Evolutionary conservation across 2,888 invertebrate genomes (phyloP), one percentile per base, ranked within the genome.

Genomic region (Eupithecia tripunctaria): DNA sequence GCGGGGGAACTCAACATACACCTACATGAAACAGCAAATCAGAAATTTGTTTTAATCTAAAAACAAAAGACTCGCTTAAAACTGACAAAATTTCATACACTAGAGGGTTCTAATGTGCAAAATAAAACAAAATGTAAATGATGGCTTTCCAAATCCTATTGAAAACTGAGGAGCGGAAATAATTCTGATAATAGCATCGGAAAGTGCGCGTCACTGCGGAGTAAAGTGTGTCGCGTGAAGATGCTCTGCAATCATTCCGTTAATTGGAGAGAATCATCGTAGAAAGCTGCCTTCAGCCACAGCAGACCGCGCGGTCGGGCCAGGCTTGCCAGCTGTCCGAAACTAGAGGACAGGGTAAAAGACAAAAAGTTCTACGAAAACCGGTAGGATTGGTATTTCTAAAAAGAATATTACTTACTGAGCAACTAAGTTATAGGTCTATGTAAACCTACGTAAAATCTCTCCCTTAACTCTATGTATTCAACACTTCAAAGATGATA

Each of bases 261-360:
- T 93, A 92, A 94, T 94, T 93, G 94, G 94, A 94, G 92, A 92
- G 93, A 92, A 94, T 91, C 91, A 93, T 93, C 86, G 90, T 92
- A 93, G 94, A 94, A 94, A 94, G 94, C 77, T 10, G 63, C 51
- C 68, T 62, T 43, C 72, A 72, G 67, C 69, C 68, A 43, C 69
- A 63, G 65, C 70, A 68, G 38, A 66, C 67, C 71, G 75, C 71
- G 75, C 68, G 74, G 67, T 69, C 72, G 47, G 70, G 7, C 47
- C n/a, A 51, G 32, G 18, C 68, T 70, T 62, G 74, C 75, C 74
- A 75, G 32, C 75, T 70, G 38, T 60, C 43, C 18, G 63, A 67
- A 72, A 72, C 60, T 14, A 38, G 36, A 36, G 15, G 25, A 25
- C 64, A 41, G 38, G 25, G 36, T 51, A 21, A 64, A 25, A 21